These are phyloP conservation scores for Enteromius unitaeniatus DNA, from an alignment of 2,797 vertebrate species.

Conservation along the genomic window DNA sequence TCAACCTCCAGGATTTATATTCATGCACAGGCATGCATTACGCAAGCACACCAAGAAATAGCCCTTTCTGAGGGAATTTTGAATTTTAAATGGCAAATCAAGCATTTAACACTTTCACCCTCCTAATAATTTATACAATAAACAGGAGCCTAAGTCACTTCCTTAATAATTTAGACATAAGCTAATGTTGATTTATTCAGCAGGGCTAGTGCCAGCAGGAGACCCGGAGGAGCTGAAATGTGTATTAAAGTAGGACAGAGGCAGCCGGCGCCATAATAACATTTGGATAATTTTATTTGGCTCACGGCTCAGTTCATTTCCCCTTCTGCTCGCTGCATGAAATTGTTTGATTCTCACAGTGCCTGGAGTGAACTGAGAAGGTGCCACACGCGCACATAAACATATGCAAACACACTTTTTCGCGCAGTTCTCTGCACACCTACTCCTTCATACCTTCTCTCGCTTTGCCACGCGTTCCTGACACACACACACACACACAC, in stretches of 20 bases:
- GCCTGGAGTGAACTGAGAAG: constrained; percentile 87
- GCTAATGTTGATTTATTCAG: constrained; percentile 99
- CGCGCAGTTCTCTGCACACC: constrained; percentile 5
- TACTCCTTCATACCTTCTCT: constrained; percentile 8
- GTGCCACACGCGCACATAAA: constrained; percentile 50
- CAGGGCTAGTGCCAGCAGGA: constrained; percentile 92
- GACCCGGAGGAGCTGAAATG: constrained; percentile 91
- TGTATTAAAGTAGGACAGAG: constrained; percentile 99
- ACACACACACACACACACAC: neutral
- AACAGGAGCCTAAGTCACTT: constrained; percentile 97
- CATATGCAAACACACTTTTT: constrained; percentile 47
- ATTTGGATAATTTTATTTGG: constrained; percentile 99
- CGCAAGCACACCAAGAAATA: constrained; percentile 15
- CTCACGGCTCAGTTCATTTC: constrained; percentile 99
- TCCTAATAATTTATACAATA: constrained; percentile 97
- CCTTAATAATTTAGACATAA: constrained; percentile 99
- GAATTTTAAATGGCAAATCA: constrained; percentile 44
- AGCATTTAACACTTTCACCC: constrained; percentile 63
- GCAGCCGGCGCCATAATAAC: constrained; percentile 99
- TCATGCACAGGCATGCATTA: neutral
- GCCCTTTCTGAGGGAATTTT: constrained; percentile 57
- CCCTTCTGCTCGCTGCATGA: constrained; percentile 98
- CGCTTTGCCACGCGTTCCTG: neutral
- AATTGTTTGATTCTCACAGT: constrained; percentile 98
- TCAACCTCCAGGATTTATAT: neutral